Base-by-base conservation (phyloP, 2,888 invertebrate species). In the Chymomyza amoena region DNA sequence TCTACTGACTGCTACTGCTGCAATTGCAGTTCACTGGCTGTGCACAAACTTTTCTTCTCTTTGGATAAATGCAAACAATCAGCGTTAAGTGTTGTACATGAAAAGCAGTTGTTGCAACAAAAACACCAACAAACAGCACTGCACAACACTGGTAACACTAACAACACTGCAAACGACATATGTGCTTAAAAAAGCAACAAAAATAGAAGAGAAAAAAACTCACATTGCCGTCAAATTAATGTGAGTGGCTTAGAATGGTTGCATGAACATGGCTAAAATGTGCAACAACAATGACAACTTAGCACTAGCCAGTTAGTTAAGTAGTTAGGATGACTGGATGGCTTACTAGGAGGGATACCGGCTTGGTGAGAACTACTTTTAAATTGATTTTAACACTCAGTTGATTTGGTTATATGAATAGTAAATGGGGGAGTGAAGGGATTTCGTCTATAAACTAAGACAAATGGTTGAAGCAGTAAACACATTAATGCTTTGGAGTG, bases 11-110 rank as follows among this genome's bases (percentile, higher is more conserved):
- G 52, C 39, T 66, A 16, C 51, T 20, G 32, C 25, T 18, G 13
- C n/a, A 6, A n/a, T 15, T 59, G 59, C 45, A 59, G 64, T 25
- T 25, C 18, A 36, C 15, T 45, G 39, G 39, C 39, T 45, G 39
- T 45, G 39, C 39, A 60, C 56, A 62, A 66, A 20, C 64, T 64
- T 75, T 71, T 66, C 51, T 69, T 65, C 39, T 59, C 52, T 56
- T 61, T 51, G 20, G 56, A 68, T 73, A 70, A 66, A 72, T 56
- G 56, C 68, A 70, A 76, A 79, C 77, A 84, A 81, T 84, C 77
- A 77, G 69, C 66, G 64, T 70, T 78, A 81, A 81, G 78, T 83
- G 79, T 76, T 80, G 72, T 72, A 69, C 68, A 70, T 61, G 65
- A 73, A 66, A 72, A 20, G 66, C 39, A 45, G 39, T 45, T 45